Evolutionary conservation across 30 jellyfish, hydroid and myxozoan species (phyloP).

Genomic region (Pelagia noctiluca): DNA sequence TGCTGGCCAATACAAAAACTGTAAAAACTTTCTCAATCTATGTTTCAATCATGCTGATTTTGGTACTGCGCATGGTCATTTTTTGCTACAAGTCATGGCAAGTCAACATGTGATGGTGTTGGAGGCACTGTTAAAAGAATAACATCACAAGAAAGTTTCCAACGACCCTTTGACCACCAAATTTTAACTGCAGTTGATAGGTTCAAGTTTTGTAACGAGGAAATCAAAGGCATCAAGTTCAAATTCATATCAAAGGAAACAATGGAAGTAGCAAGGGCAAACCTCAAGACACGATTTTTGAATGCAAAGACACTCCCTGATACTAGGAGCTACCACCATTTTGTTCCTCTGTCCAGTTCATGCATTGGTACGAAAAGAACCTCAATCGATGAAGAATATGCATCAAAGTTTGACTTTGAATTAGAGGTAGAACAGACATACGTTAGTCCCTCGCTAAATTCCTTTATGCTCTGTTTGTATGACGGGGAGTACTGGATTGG

Average conservation of each 20-base stretch:
- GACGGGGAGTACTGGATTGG: slow-evolving; percentile 48
- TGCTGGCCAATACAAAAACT: slow-evolving; percentile 86
- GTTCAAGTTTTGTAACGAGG: slow-evolving; percentile 48
- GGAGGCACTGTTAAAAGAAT: slow-evolving; percentile 80
- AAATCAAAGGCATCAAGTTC: slow-evolving; percentile 63
- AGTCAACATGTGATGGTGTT: too few species aligned
- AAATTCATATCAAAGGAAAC: slow-evolving; percentile 26
- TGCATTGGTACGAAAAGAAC: slow-evolving; percentile 41
- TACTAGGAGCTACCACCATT: slow-evolving; percentile 59
- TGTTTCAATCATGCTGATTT: slow-evolving; percentile 68
- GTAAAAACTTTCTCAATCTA: too few species aligned
- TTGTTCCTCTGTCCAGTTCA: slow-evolving; percentile 47
- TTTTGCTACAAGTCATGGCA: too few species aligned
- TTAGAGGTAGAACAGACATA: slow-evolving; percentile 7
- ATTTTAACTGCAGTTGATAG: slow-evolving; percentile 50
- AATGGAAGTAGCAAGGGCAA: slow-evolving; percentile 32
- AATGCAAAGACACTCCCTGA: slow-evolving; percentile 74
- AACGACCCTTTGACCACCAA: slow-evolving; percentile 19
- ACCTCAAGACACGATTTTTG: slow-evolving; percentile 29
- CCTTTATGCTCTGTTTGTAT: slow-evolving; percentile 27
- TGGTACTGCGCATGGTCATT: slow-evolving; percentile 70
- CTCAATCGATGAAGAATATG: slow-evolving; percentile 26
- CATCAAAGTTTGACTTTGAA: slow-evolving; percentile 33
- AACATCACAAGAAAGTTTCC: slow-evolving; percentile 72
- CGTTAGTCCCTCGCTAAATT: not conserved